A percentile compares a stretch with the other conserved stretches of the same genome.
Evolutionary conservation across 2,888 invertebrate species (phyloP).

Genomic region (Conistra vaccinii): DNA sequence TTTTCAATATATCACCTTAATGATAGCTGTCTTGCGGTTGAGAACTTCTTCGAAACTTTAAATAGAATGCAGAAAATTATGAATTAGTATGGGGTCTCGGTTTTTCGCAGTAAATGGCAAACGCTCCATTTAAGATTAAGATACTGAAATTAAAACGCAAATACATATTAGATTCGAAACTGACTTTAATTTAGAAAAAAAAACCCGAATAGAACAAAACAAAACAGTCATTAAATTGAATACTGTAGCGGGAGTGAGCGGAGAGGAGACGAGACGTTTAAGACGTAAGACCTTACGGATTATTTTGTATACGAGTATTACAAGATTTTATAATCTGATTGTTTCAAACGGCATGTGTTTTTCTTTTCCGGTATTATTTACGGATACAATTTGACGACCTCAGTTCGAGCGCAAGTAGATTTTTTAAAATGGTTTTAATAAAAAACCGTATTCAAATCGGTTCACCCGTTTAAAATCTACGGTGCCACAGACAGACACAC

Average conservation of each 20-base stretch:
- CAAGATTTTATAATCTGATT: background rate
- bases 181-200: background rate
- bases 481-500: no score
- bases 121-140: no score
- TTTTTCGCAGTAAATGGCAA: background rate
- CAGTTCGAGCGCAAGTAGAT: background rate
- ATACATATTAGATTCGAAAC: no score
- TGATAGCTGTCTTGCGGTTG: conserved; percentile 1
- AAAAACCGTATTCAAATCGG: no score
- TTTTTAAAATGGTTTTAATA: background rate
- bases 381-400: background rate
- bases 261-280: background rate
- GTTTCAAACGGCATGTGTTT: background rate
- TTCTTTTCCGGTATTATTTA: background rate
- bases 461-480: no score
- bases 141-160: no score
- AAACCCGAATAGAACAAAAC: no score
- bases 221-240: background rate
- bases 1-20: no score
- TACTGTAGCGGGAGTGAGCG: background rate
- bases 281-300: background rate
- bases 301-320: background rate
- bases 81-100: background rate
- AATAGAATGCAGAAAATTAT: background rate
- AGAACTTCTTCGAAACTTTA: background rate